Evolutionary conservation across 2,113 vertebrate species (phyloP).

Genomic region (Hemichromis elongatus): DNA sequence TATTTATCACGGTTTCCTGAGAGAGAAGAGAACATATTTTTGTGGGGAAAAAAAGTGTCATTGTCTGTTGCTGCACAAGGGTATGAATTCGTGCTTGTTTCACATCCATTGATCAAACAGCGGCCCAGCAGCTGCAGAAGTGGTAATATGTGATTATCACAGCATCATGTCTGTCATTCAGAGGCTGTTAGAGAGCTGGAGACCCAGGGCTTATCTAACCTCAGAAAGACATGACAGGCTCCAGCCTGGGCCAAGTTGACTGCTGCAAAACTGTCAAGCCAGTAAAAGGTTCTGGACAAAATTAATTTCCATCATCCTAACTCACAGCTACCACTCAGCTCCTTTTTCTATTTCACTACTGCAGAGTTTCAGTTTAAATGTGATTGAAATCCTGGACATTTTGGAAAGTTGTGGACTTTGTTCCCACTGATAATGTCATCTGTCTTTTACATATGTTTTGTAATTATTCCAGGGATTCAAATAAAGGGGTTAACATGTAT

Average conservation of each 20-base stretch:
- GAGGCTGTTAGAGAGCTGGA: slow-evolving; percentile 30
- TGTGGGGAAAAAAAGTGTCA: not conserved
- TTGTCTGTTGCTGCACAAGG: not conserved
- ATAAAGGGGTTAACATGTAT: not conserved
- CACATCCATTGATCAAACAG: slow-evolving; percentile 30
- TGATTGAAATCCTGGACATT: not conserved
- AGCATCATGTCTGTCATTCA: slow-evolving; percentile 23
- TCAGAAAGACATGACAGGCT: slow-evolving; percentile 34
- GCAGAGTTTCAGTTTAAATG: not conserved
- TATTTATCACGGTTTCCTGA: not conserved
- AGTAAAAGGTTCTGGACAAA: slow-evolving; percentile 28
- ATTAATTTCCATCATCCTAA: slow-evolving; percentile 12
- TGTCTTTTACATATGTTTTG: not conserved
- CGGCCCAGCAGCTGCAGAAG: slow-evolving; percentile 3
- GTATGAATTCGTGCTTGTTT: not conserved
- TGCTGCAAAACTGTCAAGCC: slow-evolving; percentile 28
- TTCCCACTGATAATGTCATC: not conserved
- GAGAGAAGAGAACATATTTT: not conserved
- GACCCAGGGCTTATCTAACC: slow-evolving; percentile 47
- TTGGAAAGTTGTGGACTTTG: not conserved
- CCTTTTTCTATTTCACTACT: not conserved
- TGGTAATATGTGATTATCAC: slow-evolving; percentile 50
- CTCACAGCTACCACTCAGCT: not conserved
- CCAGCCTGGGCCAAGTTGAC: not conserved
- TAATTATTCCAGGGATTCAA: not conserved